Base-by-base conservation (phyloP, 30 jellyfish, hydroid and myxozoan genomes). In the Hydra vulgaris region DNA sequence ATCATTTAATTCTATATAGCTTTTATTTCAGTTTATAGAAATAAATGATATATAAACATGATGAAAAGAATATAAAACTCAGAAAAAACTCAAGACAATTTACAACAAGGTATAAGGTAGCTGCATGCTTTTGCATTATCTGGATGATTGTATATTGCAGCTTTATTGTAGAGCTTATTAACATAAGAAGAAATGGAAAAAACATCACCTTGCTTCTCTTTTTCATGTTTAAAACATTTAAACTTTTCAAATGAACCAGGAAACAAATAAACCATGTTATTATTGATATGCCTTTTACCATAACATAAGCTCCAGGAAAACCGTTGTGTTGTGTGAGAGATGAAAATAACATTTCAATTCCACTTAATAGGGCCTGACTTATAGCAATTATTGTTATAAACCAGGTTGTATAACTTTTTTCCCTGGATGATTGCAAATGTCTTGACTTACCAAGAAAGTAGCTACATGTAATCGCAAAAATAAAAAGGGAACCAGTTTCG, bases 271-370 rank as follows among this genome's bases (percentile, higher is more conserved):
- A 73, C 97, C 97, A 91, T 21, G 95, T 18, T 40, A 95, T 26
- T 61, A 86, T 82, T 52, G 89, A 79, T 23, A 91, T 7, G 21
- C 89, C 53, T 52, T 74, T 79, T 8, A 95, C 84, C 16, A 91
- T 84, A 22, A 91, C 95, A 68, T 73, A 91, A 21, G 97, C 97
- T 25, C 72, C 72, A 17, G 97, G 95, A 0, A 88, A 95, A 81
- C 77, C 86, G 8, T 27, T 25, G 0, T 82, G 82, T 3, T 73
- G 70, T 70, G 81, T 71, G 16, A 80, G 70, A 55, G 85, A 91
- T 5, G 94, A 69, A 55, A 83, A 15, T 8, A 76, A 67, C 7
- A 85, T 79, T n/a, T 82, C 84, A 19, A 77, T 24, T n/a, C 83
- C 40, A n/a, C 88, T 84, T 15, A 82, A 55, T 1, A 76, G 17